Base-by-base conservation (phyloP, 2,888 invertebrate genomes). In the Lasioglossum zephyrum region DNA sequence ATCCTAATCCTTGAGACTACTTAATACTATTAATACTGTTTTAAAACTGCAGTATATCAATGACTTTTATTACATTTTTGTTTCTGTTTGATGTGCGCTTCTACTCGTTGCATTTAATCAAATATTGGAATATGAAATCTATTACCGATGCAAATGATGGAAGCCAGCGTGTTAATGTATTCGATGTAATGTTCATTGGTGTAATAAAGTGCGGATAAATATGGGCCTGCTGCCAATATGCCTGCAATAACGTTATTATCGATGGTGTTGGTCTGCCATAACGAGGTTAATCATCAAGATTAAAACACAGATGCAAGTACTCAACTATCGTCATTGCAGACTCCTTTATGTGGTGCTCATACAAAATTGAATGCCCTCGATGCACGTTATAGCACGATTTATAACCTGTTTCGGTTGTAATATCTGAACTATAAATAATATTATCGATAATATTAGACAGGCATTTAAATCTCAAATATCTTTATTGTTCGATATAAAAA, bases 281-380 rank as follows among this genome's bases (percentile, higher is more conserved):
- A 60, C 60, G 60, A 60, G 60, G 60, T 60, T 60, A 60, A 60
- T 60, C 60, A 60, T 60, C 60, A 26, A 60, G 60, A 44, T 72
- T 72, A 72, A 60, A 26, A 60, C 60, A 26, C 60, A 26, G 60
- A 9, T 4, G 26, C 60, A 26, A 60, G n/a, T 60, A 60, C 26
- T 22, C 60, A n/a, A 26, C n/a, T n/a, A 60, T 26, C 60, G 60
- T 60, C 26, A 26, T 26, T 60, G 26, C 26, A 49, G 49, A 6
- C 18, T 49, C 18, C 6, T 18, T 18, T 49, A 49, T 49, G 18
- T 49, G 6, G 18, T 49, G 49, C 18, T 18, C 49, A 49, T 18
- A 49, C 49, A 49, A 49, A 49, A 49, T 49, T 18, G 18, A 49
- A 49, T 49, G 49, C 18, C 49, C 49, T 49, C 18, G 18, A 18